Evolutionary conservation across 2,797 vertebrate species (phyloP), one percentile per base, ranked within the genome.

Genomic region (Acanthiza pusilla): DNA sequence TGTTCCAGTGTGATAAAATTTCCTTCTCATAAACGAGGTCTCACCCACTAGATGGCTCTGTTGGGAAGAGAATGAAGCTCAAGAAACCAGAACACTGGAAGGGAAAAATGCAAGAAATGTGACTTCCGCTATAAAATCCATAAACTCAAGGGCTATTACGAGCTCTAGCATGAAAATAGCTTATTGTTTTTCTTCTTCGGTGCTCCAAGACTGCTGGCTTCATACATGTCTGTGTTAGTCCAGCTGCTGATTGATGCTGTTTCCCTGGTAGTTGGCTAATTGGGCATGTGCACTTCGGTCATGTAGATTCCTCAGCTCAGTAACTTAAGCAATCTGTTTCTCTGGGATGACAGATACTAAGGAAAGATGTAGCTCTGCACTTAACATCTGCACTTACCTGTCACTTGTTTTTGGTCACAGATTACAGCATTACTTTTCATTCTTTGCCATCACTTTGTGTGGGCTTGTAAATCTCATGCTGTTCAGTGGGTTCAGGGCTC

Each of bases 1-100:
- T 38, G 34, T 3, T 10, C 11, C 40, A 42, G 40, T 42, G 40
- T 42, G 40, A 42, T 42, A 25, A 4, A 20, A n/a, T 45, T 40
- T 45, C 70, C 38, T 38, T 34, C 67, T 32, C 30, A 6, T 20
- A 54, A 20, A 32, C 0, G 5, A 27, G 17, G 5, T 38, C 21
- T 65, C 32, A 6, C 38, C 95, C 93, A 51, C 91, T 94, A 95
- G 95, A 62, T 93, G 95, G 94, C 96, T 85, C 88, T 91, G 51
- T 50, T 21, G 34, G 58, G 17, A 79, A 85, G 75, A 43, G 42
- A 82, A 81, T 73, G 45, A 78, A 90, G 34, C 29, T 19, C 16
- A 14, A 65, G 40, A 66, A 74, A 40, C 15, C 38, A 20, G 74
- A 93, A 67, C 26, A 10, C 55, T 63, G 67, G 36, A 79, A 80